These are phyloP conservation scores for Aspidapion aeneum DNA, from an alignment of 2,888 invertebrate species.

Conservation along the genomic window DNA sequence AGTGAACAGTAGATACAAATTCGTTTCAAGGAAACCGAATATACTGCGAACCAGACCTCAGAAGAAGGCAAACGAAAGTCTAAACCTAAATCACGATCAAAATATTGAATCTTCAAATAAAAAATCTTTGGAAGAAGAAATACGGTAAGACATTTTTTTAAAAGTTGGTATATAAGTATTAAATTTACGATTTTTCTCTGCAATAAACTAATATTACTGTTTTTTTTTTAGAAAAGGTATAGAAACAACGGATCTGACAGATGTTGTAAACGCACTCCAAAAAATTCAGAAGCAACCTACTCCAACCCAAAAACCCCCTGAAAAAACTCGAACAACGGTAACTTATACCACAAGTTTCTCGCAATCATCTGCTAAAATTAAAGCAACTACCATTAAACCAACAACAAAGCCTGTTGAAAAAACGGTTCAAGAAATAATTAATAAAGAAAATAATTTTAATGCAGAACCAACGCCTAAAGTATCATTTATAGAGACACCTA, in stretches of 20 bases:
- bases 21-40: conserved; percentile 33
- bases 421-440: neutral
- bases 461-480: neutral
- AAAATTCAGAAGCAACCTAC: conserved; percentile 38
- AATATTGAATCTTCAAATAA: conserved; percentile 37
- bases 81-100: conserved; percentile 31
- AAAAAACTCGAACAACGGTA: conserved; percentile 9
- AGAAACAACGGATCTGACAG: conserved; percentile 36
- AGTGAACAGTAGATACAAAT: conserved; percentile 27
- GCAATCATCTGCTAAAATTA: neutral
- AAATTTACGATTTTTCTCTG: too few relatives aligned
- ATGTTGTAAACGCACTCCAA: conserved; percentile 37
- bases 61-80: conserved; percentile 14
- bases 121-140: conserved; percentile 31
- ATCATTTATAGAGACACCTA: neutral
- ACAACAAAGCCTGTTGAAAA: conserved; percentile 2
- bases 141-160: too few relatives aligned
- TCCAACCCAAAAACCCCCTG: conserved; percentile 10
- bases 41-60: conserved; percentile 25
- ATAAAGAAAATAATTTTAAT: neutral
- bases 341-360: conserved; percentile 8
- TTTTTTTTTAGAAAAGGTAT: conserved; percentile 14
- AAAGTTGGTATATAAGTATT: too few relatives aligned
- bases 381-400: neutral
- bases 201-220: too few relatives aligned